These are phyloP conservation scores for Paracentrotus lividus DNA, from an alignment of 53 echinoderm and acorn worm genomes.

Conservation along the genomic window DNA sequence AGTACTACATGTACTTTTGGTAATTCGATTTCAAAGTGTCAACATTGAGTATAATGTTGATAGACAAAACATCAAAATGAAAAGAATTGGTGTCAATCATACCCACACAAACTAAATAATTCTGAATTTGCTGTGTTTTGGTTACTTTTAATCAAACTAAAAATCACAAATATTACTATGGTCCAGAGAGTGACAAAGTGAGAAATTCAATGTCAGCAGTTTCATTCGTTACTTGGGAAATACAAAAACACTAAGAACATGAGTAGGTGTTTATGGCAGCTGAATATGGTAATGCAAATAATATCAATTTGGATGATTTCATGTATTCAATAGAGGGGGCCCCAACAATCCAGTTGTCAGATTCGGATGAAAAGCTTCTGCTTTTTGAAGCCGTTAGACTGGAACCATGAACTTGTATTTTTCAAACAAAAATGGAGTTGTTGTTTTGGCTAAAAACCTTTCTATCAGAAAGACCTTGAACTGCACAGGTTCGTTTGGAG, in stretches of 20 bases:
- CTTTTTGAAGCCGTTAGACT: slow-evolving; percentile 16
- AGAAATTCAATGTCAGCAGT: background rate
- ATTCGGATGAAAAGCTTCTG: slow-evolving; percentile 26
- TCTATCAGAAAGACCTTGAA: background rate
- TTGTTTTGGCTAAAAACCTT: slow-evolving; percentile 35
- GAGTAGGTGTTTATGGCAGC: background rate
- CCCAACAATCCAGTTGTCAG: slow-evolving; percentile 3
- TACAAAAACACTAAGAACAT: background rate
- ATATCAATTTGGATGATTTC: background rate
- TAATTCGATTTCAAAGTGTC: too few relatives aligned
- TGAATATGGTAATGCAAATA: background rate
- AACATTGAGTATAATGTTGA: background rate
- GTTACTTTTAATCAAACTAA: background rate
- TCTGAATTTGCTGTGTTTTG: background rate
- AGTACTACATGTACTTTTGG: too few relatives aligned
- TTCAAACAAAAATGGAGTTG: background rate
- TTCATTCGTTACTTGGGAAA: background rate
- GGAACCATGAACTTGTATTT: background rate
- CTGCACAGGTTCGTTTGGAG: background rate
- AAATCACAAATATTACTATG: background rate
- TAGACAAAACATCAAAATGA: background rate
- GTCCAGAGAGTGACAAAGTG: background rate
- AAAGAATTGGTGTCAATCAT: background rate
- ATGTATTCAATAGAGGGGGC: background rate
- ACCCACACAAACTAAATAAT: background rate